Evolutionary conservation across 2,888 invertebrate genomes (phyloP).

Genomic region (Yponomeuta cagnagella): DNA sequence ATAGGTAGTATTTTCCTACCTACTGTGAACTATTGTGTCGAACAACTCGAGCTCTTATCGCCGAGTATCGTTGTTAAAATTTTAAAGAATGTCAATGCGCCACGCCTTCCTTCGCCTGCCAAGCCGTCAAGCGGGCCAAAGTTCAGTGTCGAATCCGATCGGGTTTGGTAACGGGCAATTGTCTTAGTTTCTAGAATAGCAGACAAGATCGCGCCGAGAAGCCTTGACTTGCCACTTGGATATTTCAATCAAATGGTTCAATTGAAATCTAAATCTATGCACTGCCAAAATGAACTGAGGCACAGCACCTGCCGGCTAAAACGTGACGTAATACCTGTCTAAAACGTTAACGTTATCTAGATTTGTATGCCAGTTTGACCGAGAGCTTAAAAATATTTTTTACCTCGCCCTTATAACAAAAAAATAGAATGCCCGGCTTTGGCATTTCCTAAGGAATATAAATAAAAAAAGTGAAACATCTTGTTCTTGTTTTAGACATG

Average conservation of each 20-base stretch:
- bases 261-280: neutral
- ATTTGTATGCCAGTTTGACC: too few species aligned
- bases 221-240: constrained; percentile 7
- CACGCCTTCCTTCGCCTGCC: constrained; percentile 42
- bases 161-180: constrained; percentile 4
- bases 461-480: too few species aligned
- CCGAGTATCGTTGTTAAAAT: constrained; percentile 43
- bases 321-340: too few species aligned
- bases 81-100: constrained; percentile 59
- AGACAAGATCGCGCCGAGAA: constrained; percentile 4
- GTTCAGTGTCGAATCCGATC: constrained; percentile 12
- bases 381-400: too few species aligned
- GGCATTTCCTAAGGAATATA: too few species aligned
- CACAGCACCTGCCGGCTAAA: too few species aligned
- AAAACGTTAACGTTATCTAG: too few species aligned
- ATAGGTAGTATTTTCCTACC: constrained; percentile 18
- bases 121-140: constrained; percentile 19
- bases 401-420: too few species aligned
- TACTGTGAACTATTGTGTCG: constrained; percentile 68
- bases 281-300: neutral
- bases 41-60: constrained; percentile 25
- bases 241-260: neutral
- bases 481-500: too few species aligned
- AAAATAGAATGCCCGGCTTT: too few species aligned
- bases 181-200: constrained; percentile 9